Percentiles rank a stretch among this genome's conserved stretches.
phyloP scores from a whole-genome alignment of 2,113 vertebrate species.

The Melanotaenia duboulayi region DNA sequence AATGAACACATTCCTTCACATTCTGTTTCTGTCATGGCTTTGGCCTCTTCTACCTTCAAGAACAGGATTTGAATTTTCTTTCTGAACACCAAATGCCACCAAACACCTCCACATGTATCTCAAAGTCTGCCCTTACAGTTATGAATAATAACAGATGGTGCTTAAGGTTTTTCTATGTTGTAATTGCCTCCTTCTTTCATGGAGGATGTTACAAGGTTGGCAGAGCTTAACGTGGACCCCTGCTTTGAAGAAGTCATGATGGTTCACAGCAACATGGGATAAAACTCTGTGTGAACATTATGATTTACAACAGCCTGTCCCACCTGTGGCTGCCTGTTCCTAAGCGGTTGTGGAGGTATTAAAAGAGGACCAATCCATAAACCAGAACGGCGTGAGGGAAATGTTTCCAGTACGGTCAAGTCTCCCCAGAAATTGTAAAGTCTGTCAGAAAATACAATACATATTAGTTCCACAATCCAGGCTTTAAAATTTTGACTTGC shows the following conservation, averaged over 20 bases:
- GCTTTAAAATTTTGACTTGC: no score
- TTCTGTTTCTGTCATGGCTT: slow-evolving; percentile 50
- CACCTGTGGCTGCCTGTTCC: slow-evolving; percentile 60
- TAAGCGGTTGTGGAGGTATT: slow-evolving; percentile 3
- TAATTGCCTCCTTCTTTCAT: slow-evolving; percentile 24
- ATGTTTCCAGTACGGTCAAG: no score
- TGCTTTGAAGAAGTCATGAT: slow-evolving; percentile 35
- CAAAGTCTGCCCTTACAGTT: neutral
- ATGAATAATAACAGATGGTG: slow-evolving; percentile 34
- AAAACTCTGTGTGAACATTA: slow-evolving; percentile 25
- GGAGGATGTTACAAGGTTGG: slow-evolving; percentile 28
- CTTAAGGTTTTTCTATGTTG: slow-evolving; percentile 5
- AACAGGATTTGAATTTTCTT: slow-evolving; percentile 22
- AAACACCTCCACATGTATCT: slow-evolving; percentile 13
- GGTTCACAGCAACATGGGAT: slow-evolving; percentile 45
- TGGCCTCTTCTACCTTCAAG: slow-evolving; percentile 24
- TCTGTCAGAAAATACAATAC: no score
- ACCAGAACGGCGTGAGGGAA: slow-evolving; percentile 1
- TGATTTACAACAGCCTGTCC: slow-evolving; percentile 48
- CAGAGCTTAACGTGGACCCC: slow-evolving; percentile 32
- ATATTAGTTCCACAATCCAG: no score
- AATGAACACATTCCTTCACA: slow-evolving; percentile 66
- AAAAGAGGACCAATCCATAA: slow-evolving; percentile 8
- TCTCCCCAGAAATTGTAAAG: no score
- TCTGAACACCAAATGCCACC: slow-evolving; percentile 4